phyloP scores from a whole-genome alignment of 2,888 invertebrate genomes.

The Drosophila suboccidentalis region DNA sequence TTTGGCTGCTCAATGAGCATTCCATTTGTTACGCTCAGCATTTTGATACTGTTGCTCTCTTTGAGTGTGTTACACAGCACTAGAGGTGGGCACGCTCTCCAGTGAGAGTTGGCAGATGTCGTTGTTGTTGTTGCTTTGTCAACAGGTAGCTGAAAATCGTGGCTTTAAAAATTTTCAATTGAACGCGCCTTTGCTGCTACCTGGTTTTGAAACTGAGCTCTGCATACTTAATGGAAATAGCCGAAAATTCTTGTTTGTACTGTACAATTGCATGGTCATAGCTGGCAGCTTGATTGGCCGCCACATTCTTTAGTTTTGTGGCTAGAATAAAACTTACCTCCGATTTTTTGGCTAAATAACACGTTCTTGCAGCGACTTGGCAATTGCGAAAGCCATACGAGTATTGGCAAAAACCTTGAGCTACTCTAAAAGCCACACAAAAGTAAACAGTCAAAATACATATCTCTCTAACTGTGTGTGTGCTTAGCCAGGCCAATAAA shows the following conservation, averaged over 20 bases:
- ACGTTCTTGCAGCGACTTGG: constrained; percentile 53
- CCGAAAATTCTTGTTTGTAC: constrained; percentile 20
- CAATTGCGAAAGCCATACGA: constrained; percentile 69
- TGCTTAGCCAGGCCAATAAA: constrained; percentile 57
- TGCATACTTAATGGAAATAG: constrained; percentile 32
- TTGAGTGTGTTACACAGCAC: background rate
- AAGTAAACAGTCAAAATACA: constrained; percentile 26
- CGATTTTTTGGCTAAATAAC: constrained; percentile 71
- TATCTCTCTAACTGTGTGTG: constrained; percentile 29
- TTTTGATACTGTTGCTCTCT: constrained; percentile 16
- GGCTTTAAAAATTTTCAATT: constrained; percentile 19
- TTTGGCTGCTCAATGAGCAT: constrained; percentile 26
- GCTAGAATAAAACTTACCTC: constrained; percentile 62
- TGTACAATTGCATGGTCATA: constrained; percentile 26
- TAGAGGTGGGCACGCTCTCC: too few relatives aligned
- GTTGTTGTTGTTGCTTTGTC: background rate
- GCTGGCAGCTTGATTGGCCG: constrained; percentile 51
- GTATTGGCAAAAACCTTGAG: constrained; percentile 70
- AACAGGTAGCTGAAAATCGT: constrained; percentile 60
- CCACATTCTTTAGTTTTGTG: constrained; percentile 67
- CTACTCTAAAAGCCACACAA: constrained; percentile 60
- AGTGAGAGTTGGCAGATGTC: constrained; percentile 26
- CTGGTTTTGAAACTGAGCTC: constrained; percentile 5
- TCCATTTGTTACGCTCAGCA: constrained; percentile 33
- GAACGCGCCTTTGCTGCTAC: constrained; percentile 8